Conservation (phyloP, 2,888 invertebrate genomes). For the Acrobasis repandana region DNA sequence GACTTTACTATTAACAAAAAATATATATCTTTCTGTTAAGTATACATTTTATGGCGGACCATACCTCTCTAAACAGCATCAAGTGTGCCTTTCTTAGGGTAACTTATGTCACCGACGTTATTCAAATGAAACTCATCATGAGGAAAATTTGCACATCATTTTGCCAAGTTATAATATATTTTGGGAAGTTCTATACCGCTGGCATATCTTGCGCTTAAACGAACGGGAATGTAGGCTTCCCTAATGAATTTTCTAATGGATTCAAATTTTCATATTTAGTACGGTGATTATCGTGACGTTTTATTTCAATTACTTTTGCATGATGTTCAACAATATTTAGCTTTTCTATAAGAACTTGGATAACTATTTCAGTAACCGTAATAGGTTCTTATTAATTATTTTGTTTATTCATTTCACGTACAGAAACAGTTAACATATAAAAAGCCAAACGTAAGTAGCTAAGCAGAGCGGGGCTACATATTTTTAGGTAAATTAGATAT, state of each 20-base stretch:
- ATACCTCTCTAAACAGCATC: neutral
- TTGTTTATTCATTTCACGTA: no score
- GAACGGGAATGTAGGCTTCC: constrained; percentile 6
- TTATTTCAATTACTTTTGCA: neutral
- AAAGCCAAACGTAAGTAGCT: no score
- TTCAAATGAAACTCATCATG: constrained; percentile 31
- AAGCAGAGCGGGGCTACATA: no score
- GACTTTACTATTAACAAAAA: neutral
- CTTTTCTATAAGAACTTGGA: no score
- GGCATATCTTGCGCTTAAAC: constrained; percentile 9
- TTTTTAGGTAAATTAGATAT: no score
- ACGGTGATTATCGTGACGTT: neutral
- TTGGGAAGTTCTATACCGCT: constrained; percentile 13
- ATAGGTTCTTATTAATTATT: no score
- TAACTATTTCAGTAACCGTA: no score
- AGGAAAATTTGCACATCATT: constrained; percentile 33
- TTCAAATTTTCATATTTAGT: constrained; percentile 13
- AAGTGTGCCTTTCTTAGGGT: constrained; percentile 20
- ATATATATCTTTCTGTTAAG: neutral
- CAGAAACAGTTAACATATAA: no score
- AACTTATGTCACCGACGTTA: constrained; percentile 30
- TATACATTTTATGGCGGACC: neutral
- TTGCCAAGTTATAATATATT: constrained; percentile 29
- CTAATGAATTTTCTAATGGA: constrained; percentile 20
- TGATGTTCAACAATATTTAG: neutral